Conservation (phyloP, 2,113 vertebrate species). For the Pipra filicauda region DNA sequence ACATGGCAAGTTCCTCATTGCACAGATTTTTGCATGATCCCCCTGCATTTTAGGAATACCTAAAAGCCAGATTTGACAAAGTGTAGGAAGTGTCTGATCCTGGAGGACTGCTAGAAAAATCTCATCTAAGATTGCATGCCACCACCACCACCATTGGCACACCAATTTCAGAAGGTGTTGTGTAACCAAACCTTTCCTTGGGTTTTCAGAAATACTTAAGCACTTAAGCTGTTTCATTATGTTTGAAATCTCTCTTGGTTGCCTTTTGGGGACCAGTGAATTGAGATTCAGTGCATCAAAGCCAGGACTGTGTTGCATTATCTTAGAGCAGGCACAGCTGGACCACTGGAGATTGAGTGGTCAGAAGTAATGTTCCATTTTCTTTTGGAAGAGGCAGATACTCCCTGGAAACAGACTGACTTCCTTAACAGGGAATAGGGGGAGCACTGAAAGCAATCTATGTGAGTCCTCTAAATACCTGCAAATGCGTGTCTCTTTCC, state of each 20-base stretch:
- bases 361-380: background rate
- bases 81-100: slow-evolving; percentile 42
- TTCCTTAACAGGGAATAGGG: background rate
- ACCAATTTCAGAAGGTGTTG: background rate
- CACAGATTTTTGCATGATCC: slow-evolving; percentile 49
- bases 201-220: background rate
- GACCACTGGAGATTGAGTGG: rapidly evolving
- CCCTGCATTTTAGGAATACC: slow-evolving; percentile 35
- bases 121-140: background rate
- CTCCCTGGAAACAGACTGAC: background rate
- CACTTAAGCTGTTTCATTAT: background rate
- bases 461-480: background rate
- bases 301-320: rapidly evolving
- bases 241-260: background rate
- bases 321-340: background rate
- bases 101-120: slow-evolving; percentile 28
- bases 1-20: slow-evolving; percentile 53
- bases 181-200: background rate
- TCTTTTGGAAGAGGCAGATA: background rate
- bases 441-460: background rate
- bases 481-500: background rate
- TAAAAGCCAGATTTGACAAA: slow-evolving; percentile 53
- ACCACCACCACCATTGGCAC: background rate
- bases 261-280: background rate
- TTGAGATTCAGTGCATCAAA: background rate